Conservation (phyloP, 2,888 invertebrate genomes). For the Lepidochrysops patricia region DNA sequence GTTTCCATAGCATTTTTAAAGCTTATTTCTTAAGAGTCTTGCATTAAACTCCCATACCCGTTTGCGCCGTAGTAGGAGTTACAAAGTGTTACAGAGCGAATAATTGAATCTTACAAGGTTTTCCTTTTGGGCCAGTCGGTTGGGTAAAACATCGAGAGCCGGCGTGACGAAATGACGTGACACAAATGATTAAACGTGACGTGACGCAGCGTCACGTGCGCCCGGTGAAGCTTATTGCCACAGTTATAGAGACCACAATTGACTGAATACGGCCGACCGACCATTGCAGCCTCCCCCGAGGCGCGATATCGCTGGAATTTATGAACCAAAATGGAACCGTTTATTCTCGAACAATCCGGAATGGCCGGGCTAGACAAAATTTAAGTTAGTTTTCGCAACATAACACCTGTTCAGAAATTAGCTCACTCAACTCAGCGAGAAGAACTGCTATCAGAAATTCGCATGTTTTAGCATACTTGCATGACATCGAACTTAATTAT, state of each 20-base stretch:
- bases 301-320: not conserved
- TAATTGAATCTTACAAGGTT: not conserved
- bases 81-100: not conserved
- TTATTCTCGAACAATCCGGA: not conserved
- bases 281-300: not conserved
- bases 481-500: too few species aligned
- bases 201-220: not conserved
- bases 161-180: not conserved
- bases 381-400: too few species aligned
- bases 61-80: too few species aligned
- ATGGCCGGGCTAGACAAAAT: not conserved
- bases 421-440: too few species aligned
- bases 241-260: not conserved
- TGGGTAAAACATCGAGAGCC: not conserved
- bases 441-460: too few species aligned
- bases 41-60: too few species aligned
- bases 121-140: not conserved
- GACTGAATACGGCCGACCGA: not conserved
- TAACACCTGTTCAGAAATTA: too few species aligned
- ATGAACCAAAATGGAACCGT: not conserved
- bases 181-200: slow-evolving; percentile 3
- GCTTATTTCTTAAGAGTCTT: not conserved
- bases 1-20: too few species aligned
- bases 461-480: too few species aligned
- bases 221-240: not conserved